These are phyloP conservation scores for Scaptomyza graminum DNA, from an alignment of 1,140 invertebrate genomes.

Conservation along the genomic window DNA sequence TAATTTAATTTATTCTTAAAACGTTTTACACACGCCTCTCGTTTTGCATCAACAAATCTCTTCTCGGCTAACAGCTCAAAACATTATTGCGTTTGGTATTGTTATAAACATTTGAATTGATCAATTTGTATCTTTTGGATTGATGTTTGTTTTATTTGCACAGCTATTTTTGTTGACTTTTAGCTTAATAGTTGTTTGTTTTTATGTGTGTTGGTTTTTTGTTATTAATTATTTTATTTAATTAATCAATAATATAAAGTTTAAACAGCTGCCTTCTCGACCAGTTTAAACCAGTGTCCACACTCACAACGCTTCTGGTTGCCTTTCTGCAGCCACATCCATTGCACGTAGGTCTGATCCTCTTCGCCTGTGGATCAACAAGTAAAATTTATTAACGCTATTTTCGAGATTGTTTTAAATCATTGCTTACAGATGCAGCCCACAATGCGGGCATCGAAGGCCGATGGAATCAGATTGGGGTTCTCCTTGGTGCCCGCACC, in stretches of 20 bases:
- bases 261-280: conserved; percentile 89
- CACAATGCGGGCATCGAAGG: conserved; percentile 94
- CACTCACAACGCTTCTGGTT: conserved; percentile 96
- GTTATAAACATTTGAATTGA: conserved; percentile 6
- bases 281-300: conserved; percentile 98
- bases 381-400: background rate
- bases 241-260: conserved; percentile 77
- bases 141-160: conserved; percentile 76
- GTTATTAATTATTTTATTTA: conserved; percentile 80
- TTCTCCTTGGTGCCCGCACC: conserved; percentile 92
- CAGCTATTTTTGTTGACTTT: conserved; percentile 72
- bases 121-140: conserved; percentile 37
- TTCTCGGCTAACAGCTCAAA: conserved; percentile 9
- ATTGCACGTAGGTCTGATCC: conserved; percentile 93
- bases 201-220: conserved; percentile 52
- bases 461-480: conserved; percentile 95
- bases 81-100: conserved; percentile 23
- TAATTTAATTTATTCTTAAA: conserved; percentile 23
- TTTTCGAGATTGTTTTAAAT: background rate
- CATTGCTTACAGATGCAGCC: conserved; percentile 95
- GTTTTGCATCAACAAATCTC: conserved; percentile 10
- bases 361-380: conserved; percentile 88
- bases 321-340: conserved; percentile 97
- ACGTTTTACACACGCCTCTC: conserved; percentile 2
- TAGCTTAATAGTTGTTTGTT: conserved; percentile 68